Evolutionary conservation across 2,888 invertebrate species (phyloP).

Genomic region (Cotesia congregata): DNA sequence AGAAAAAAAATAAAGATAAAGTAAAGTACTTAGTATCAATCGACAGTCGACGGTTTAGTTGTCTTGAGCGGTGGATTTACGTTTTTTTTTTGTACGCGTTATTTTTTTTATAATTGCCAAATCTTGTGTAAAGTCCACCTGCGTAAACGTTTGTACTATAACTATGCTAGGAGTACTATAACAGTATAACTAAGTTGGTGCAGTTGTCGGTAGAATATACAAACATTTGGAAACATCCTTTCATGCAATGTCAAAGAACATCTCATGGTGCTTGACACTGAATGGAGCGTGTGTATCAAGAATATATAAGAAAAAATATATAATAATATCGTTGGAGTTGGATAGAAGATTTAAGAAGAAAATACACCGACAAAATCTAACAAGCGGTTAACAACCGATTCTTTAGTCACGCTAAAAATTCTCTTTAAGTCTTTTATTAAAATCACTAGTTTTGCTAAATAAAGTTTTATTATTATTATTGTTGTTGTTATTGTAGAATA

Average conservation of each 20-base stretch:
- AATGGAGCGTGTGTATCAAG: conserved; percentile 50
- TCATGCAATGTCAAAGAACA: conserved; percentile 54
- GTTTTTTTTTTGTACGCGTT: conserved; percentile 28
- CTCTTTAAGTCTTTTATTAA: neutral
- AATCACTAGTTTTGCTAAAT: neutral
- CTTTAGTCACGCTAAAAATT: neutral
- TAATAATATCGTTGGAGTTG: neutral
- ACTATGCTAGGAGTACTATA: neutral
- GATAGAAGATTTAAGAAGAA: conserved; percentile 1
- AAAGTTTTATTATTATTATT: neutral
- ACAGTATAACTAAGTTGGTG: conserved; percentile 14
- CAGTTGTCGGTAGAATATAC: conserved; percentile 47
- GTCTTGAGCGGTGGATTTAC: conserved; percentile 32
- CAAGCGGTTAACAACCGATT: conserved; percentile 1
- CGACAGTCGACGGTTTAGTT: conserved; percentile 42
- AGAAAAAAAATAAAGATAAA: too few relatives aligned
- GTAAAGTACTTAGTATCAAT: neutral
- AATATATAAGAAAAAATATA: conserved; percentile 35
- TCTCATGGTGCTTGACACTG: conserved; percentile 57
- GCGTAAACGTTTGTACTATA: conserved; percentile 55
- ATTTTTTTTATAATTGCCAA: conserved; percentile 27
- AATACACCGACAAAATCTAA: neutral
- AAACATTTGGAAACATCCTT: conserved; percentile 59
- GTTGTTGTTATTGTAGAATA: neutral
- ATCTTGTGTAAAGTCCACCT: conserved; percentile 52